These are phyloP conservation scores for Mergus octosetaceus DNA, from an alignment of 2,797 vertebrate genomes.

Conservation along the genomic window DNA sequence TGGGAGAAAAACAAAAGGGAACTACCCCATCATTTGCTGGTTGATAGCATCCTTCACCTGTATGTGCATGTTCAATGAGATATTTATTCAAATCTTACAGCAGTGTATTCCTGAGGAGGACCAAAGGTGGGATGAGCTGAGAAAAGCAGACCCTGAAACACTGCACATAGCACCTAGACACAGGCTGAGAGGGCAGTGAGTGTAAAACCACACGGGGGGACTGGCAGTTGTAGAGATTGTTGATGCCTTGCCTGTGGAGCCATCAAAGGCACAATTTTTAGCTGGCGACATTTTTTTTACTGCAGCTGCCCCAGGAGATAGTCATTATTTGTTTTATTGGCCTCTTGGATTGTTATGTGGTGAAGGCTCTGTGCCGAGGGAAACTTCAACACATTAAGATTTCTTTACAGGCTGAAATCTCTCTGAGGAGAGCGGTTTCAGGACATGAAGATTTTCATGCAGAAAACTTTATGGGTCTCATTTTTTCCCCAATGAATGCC, in stretches of 20 bases:
- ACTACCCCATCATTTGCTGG: background rate
- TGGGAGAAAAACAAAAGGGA: background rate
- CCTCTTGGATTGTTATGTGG: background rate
- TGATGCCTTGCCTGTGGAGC: constrained; percentile 6
- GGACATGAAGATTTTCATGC: background rate
- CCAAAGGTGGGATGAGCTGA: background rate
- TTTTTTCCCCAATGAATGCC: background rate
- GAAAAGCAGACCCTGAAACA: background rate
- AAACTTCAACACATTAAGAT: background rate
- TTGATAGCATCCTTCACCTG: background rate
- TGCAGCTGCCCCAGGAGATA: background rate
- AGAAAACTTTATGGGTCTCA: background rate
- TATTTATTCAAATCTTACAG: background rate
- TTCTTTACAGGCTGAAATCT: background rate
- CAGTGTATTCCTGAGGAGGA: background rate
- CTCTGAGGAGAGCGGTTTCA: background rate
- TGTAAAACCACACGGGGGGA: background rate
- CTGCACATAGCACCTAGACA: background rate
- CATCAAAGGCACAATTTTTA: constrained; percentile 26
- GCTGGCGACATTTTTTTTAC: background rate
- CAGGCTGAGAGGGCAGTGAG: background rate
- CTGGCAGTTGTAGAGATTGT: background rate
- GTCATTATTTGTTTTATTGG: constrained; percentile 32
- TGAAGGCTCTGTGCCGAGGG: background rate
- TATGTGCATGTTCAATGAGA: fast-evolving